These are phyloP conservation scores for Crotalus helleri DNA, from an alignment of 2,113 vertebrate genomes.

Conservation along the genomic window DNA sequence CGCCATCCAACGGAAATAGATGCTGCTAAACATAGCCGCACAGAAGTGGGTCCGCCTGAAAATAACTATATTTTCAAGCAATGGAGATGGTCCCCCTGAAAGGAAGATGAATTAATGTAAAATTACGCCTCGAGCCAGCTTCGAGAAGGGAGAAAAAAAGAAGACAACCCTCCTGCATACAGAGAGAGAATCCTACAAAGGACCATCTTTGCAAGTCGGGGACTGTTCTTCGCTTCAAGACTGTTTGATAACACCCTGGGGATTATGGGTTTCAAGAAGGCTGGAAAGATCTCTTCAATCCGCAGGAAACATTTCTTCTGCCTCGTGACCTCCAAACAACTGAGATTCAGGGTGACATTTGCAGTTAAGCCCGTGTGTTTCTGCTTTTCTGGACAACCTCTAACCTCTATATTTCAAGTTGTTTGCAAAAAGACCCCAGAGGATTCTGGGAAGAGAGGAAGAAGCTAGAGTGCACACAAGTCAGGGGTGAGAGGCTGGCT, in stretches of 20 bases:
- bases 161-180: slow-evolving; percentile 29
- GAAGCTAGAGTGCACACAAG: too few relatives aligned
- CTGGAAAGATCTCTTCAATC: not conserved
- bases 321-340: not conserved
- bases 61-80: slow-evolving; percentile 67
- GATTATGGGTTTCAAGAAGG: not conserved
- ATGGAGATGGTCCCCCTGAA: slow-evolving; percentile 63
- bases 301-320: slow-evolving; percentile 22
- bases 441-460: not conserved
- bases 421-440: not conserved
- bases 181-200: slow-evolving; percentile 40
- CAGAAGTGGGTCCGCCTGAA: slow-evolving; percentile 65
- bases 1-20: slow-evolving; percentile 56
- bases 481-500: not conserved
- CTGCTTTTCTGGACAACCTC: not conserved
- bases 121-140: slow-evolving; percentile 65
- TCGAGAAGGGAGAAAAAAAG: slow-evolving; percentile 27
- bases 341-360: not conserved
- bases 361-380: not conserved
- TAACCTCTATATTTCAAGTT: not conserved
- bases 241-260: slow-evolving; percentile 30
- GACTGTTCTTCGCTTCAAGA: slow-evolving; percentile 26
- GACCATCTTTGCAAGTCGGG: slow-evolving; percentile 35
- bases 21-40: slow-evolving; percentile 68
- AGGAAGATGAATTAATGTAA: slow-evolving; percentile 68